phyloP scores from a whole-genome alignment of 2,113 vertebrate species.

The Periophthalmodon schlosseri region DNA sequence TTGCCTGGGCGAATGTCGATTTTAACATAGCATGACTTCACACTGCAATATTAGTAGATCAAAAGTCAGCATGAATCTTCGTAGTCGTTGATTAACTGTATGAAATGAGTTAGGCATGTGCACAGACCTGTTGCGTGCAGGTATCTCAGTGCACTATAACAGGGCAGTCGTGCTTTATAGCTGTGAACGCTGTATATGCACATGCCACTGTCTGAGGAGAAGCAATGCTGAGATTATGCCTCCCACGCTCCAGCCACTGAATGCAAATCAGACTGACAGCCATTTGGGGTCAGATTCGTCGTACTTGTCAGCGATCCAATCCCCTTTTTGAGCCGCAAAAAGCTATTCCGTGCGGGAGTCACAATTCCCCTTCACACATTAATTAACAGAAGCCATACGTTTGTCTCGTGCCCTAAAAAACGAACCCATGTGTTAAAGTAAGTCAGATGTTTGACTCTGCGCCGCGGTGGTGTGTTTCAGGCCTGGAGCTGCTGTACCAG shows the following conservation, averaged over 20 bases:
- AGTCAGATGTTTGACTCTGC: not conserved
- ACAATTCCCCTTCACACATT: constrained; percentile 12
- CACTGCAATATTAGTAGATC: too few species aligned
- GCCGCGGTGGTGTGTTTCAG: constrained; percentile 65
- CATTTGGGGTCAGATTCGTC: constrained; percentile 53
- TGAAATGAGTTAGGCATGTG: not conserved
- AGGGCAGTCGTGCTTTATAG: constrained; percentile 7
- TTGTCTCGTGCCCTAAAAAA: constrained; percentile 5
- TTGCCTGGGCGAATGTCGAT: too few species aligned
- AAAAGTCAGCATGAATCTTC: not conserved
- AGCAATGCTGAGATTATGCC: constrained; percentile 49
- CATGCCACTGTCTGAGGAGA: constrained; percentile 39
- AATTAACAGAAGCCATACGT: constrained; percentile 22
- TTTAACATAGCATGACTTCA: too few species aligned
- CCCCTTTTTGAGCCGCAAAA: constrained; percentile 22
- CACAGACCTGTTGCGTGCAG: not conserved
- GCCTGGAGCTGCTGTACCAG: constrained; percentile 94
- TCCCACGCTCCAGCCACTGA: constrained; percentile 60
- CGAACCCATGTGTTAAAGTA: not conserved
- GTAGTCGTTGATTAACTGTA: not conserved
- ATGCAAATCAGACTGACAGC: constrained; percentile 63
- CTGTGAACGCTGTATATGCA: constrained; percentile 22
- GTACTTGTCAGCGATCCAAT: constrained; percentile 41
- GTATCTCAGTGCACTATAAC: not conserved
- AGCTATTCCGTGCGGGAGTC: constrained; percentile 29